phyloP scores from a whole-genome alignment of 1,140 invertebrate species.

The Drosophila punjabiensis region DNA sequence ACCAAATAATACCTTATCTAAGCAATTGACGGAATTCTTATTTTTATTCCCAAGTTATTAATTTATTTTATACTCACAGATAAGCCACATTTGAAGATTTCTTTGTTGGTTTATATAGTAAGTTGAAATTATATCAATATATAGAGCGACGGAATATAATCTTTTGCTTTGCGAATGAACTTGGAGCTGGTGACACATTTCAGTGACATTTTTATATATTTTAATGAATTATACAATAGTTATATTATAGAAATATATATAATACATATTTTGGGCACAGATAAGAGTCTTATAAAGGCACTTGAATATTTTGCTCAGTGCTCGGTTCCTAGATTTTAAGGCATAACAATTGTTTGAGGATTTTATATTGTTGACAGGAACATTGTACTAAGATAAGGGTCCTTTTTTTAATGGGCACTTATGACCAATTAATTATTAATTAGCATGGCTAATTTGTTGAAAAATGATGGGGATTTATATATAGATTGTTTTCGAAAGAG shows the following conservation, averaged over 20 bases:
- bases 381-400: neutral
- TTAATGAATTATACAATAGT: slow-evolving; percentile 13
- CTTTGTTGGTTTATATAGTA: neutral
- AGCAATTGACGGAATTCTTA: neutral
- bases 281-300: slow-evolving; percentile 5
- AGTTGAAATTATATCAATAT: neutral
- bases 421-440: neutral
- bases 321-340: neutral
- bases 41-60: too few species aligned
- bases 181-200: slow-evolving; percentile 14
- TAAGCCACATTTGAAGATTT: neutral
- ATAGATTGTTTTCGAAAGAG: neutral
- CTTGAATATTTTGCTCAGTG: slow-evolving; percentile 4
- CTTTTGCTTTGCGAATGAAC: neutral
- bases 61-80: slow-evolving; percentile 1
- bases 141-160: neutral
- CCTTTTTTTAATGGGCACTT: neutral
- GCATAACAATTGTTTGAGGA: neutral
- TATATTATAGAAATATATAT: slow-evolving; percentile 9
- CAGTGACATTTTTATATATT: neutral
- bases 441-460: neutral
- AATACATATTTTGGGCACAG: neutral
- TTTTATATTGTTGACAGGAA: neutral
- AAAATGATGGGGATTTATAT: neutral
- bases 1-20: neutral